Evolutionary conservation across 1,140 invertebrate genomes (phyloP).

Genomic region (Drosophila cardini): DNA sequence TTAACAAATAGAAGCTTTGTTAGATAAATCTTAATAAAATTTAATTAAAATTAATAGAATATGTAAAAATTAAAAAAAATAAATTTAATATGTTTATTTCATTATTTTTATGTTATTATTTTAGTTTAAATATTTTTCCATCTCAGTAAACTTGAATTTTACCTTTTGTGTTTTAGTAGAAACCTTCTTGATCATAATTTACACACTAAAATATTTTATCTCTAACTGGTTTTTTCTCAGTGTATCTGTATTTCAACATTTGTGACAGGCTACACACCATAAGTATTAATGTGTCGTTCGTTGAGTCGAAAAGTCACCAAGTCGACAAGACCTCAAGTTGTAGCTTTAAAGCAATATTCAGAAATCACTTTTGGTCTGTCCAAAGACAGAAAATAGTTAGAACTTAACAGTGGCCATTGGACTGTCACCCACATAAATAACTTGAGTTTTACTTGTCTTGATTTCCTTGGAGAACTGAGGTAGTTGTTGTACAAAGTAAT

Average conservation of each 20-base stretch:
- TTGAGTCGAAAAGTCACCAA: conserved; percentile 1
- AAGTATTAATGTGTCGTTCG: conserved; percentile 14
- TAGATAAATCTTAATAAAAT: too few relatives aligned
- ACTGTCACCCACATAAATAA: conserved; percentile 74
- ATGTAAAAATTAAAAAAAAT: too few relatives aligned
- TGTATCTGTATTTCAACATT: conserved; percentile 25
- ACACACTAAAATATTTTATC: too few relatives aligned
- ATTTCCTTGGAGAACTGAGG: conserved; percentile 10
- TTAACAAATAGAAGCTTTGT: too few relatives aligned
- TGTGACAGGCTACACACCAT: conserved; percentile 7
- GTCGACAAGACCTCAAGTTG: conserved; percentile 1
- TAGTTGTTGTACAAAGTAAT: conserved; percentile 10
- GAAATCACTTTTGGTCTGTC: conserved; percentile 62
- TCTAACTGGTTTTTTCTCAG: too few relatives aligned
- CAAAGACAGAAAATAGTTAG: conserved; percentile 26
- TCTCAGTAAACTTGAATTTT: too few relatives aligned
- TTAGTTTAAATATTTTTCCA: too few relatives aligned
- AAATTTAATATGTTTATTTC: too few relatives aligned
- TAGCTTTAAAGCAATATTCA: conserved; percentile 19
- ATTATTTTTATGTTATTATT: too few relatives aligned
- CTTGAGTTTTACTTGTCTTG: conserved; percentile 10
- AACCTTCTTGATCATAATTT: too few relatives aligned
- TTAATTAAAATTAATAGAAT: too few relatives aligned
- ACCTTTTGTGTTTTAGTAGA: too few relatives aligned
- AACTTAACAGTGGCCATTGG: conserved; percentile 47